Percentiles rank a stretch among this genome's conserved stretches.
Evolutionary conservation across 2,888 invertebrate species (phyloP).

Genomic region (Athripsodes cinereus): DNA sequence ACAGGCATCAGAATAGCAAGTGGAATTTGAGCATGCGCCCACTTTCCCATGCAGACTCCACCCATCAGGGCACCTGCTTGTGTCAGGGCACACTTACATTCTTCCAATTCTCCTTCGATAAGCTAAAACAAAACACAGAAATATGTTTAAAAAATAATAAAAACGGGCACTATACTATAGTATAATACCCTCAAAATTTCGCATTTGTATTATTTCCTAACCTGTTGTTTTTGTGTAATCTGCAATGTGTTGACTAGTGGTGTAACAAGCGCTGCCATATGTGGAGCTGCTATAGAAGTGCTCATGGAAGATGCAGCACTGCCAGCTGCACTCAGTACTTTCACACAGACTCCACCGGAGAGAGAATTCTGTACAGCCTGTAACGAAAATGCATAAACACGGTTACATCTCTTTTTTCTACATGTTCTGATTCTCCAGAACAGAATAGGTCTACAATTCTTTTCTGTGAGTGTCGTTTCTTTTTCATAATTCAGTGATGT

Average conservation of each 20-base stretch:
- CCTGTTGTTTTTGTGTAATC: constrained; percentile 25
- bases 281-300: constrained; percentile 36
- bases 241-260: constrained; percentile 30
- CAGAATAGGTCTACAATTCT: no score
- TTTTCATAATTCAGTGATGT: no score
- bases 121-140: constrained; percentile 9
- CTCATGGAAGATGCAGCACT: constrained; percentile 44
- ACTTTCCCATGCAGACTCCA: constrained; percentile 50
- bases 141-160: neutral
- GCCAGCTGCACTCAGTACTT: constrained; percentile 45
- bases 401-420: no score
- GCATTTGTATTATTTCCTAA: no score
- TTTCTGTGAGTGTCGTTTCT: no score
- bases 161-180: no score
- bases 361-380: constrained; percentile 29
- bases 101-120: constrained; percentile 14
- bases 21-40: constrained; percentile 40
- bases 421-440: no score
- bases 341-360: constrained; percentile 49
- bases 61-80: constrained; percentile 20
- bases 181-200: no score
- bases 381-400: no score
- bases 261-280: constrained; percentile 36
- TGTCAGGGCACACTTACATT: constrained; percentile 19
- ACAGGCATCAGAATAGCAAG: constrained; percentile 20